Evolutionary conservation across 2,113 vertebrate genomes (phyloP).

Genomic region (Pterocles burchelli): DNA sequence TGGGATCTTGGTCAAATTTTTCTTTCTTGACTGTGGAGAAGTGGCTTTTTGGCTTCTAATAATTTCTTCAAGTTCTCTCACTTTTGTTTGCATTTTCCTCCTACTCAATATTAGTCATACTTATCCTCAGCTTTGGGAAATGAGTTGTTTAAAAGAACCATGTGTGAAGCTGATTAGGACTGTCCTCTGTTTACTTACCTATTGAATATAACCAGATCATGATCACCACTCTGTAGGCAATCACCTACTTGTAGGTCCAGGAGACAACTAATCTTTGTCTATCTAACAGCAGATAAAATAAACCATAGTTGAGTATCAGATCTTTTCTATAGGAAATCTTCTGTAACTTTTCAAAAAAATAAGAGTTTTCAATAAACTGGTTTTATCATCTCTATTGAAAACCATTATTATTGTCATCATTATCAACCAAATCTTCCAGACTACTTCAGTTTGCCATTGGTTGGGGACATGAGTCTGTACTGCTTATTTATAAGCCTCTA

Average conservation of each 20-base stretch:
- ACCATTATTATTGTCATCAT: neutral
- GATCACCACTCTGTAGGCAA: neutral
- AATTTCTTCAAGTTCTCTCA: neutral
- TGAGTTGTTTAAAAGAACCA: neutral
- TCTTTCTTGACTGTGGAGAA: neutral
- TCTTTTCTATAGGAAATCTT: neutral
- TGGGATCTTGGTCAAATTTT: neutral
- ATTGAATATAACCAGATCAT: neutral
- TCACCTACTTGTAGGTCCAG: neutral
- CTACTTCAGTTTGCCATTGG: neutral
- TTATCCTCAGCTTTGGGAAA: neutral
- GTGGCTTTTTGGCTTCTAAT: neutral
- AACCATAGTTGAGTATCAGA: neutral
- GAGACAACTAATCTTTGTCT: neutral
- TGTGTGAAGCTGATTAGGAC: neutral
- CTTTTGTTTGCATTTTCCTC: neutral
- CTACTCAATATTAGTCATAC: neutral
- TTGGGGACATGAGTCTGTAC: neutral
- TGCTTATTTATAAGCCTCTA: neutral
- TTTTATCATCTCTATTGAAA: neutral
- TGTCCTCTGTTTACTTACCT: neutral
- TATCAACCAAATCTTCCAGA: neutral
- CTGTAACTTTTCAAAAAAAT: neutral
- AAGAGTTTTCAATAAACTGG: fast-evolving
- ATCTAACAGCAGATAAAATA: neutral